Evolutionary conservation across 30 jellyfish, hydroid and myxozoan species (phyloP), one percentile per base, ranked within the genome.

Genomic region (Aurelia sp.): DNA sequence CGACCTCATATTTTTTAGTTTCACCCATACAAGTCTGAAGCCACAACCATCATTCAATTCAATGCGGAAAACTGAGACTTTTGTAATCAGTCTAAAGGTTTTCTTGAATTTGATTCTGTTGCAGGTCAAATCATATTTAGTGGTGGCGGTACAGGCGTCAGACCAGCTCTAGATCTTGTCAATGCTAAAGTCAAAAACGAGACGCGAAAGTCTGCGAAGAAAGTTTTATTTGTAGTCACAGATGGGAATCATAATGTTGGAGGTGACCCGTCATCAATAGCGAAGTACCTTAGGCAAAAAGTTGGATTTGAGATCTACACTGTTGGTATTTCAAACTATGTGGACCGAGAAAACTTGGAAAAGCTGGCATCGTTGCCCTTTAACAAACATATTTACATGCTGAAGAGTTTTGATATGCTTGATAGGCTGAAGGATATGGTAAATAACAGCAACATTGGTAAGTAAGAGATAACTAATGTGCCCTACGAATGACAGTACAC

Each of bases 61-160:
- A 38, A 38, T 38, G 50, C 9, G 9, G 9, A 7, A 38, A 38
- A 2, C 50, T 38, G 50, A 38, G 50, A 38, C 50, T 38, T 7
- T 0, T 38, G 50, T 38, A 38, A 38, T 38, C 50, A 38, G 50
- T 38, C 8, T 38, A 38, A 4, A 38, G 7, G 7, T 2, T 38
- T 0, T 38, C 50, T 38, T 38, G 8, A 2, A 31, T 77, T 40
- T n/a, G 4, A 15, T 84, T 10, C 59, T 55, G 12, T 59, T 63
- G 57, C 22, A 88, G 96, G 74, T 4, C 22, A 66, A 33, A 30
- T 88, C 33, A 64, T 70, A 17, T 88, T 88, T 53, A 31, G 77
- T n/a, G 96, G 96, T 57, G 96, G 96, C 15, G 96, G 96, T 17
- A 88, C 96, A 5, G 96, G 80, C 13, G 70, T 91, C 35, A 78